Evolutionary conservation across 1,140 invertebrate genomes (phyloP), one percentile per base, ranked within the genome.

Genomic region (Stegodyphus dumicola): DNA sequence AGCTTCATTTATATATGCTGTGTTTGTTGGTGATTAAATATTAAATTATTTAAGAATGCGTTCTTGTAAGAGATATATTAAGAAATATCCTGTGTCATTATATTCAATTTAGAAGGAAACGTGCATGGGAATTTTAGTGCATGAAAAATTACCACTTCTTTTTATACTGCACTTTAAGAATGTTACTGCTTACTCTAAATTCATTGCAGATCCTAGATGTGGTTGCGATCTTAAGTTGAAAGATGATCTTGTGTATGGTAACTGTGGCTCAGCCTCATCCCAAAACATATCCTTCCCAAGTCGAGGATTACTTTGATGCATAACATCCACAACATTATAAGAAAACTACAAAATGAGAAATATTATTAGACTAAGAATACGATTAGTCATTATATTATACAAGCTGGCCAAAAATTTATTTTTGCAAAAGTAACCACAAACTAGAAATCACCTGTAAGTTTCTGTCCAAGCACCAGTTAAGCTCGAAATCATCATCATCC

Each of bases 401-500:
- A 33, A 33, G 33, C 33, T 33, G 33, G 3, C 1, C 33, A 33
- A 33, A 33, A 33, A 1, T 33, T 33, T 33, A 33, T 33, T 3
- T n/a, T 33, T 33, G 33, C 3, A 33, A 33, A 33, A 33, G 33
- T 33, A 33, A 33, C 33, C 33, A 33, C 33, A 60, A 60, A 5
- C 9, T 10, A 60, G 0, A 15, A 60, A 54, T 66, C 65, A 86
- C 81, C 51, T 84, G 69, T 51, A 85, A 64, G 64, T 87, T 87
- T 80, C 87, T 79, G 52, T 87, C 87, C 15, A 87, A 60, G 6
- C 85, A 86, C 87, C 87, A 87, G 54, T 87, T 89, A 18, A 88
- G 73, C 66, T 92, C 91, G 89, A 90, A 92, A 87, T 92, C 91
- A 84, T 92, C 91, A 73, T 92, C 91, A 87, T 92, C 91, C 88